Evolutionary conservation across 2,888 invertebrate species (phyloP), one percentile per base, ranked within the genome.

Genomic region (Phasia obesa): DNA sequence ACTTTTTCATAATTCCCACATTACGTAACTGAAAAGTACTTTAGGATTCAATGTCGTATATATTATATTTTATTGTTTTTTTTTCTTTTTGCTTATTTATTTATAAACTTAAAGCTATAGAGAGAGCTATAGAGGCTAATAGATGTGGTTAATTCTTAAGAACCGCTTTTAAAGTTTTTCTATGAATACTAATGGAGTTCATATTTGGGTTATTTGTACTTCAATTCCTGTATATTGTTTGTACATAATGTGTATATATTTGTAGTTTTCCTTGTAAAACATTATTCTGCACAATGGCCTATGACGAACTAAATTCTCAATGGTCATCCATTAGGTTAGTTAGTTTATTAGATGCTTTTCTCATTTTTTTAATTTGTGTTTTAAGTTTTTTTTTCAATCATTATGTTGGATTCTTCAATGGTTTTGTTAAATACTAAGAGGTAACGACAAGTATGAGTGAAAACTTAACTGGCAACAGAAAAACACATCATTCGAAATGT

Each of bases 251-350:
- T 5, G n/a, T n/a, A n/a, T n/a, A n/a, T n/a, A n/a, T n/a, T 47
- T 23, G 21, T 13, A 44, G 44, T 51, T 49, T 57, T 38, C n/a
- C 49, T 25, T 42, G 13, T 76, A 73, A 75, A 84, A 84, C 82
- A 86, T 86, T 86, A 86, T 86, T 86, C 86, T 86, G 86, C 86
- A 86, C 86, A 85, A 86, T 86, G 84, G 86, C 84, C 84, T 86
- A 85, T 86, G 86, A 86, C 86, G 86, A 75, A 82, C 86, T 85
- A 84, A 79, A 85, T 85, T 85, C 49, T 67, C 71, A 83, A 83
- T 83, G 83, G 79, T 79, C 83, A 79, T 57, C 60, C 82, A 79
- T 75, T 75, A 83, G 75, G 70, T 75, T 65, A 49, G 60, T 25
- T 62, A 53, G 65, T 57, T 65, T 65, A 51, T 75, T 59, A 25